Evolutionary conservation across 1,140 invertebrate species (phyloP), one percentile per base, ranked within the genome.

Genomic region (Mercenaria mercenaria): DNA sequence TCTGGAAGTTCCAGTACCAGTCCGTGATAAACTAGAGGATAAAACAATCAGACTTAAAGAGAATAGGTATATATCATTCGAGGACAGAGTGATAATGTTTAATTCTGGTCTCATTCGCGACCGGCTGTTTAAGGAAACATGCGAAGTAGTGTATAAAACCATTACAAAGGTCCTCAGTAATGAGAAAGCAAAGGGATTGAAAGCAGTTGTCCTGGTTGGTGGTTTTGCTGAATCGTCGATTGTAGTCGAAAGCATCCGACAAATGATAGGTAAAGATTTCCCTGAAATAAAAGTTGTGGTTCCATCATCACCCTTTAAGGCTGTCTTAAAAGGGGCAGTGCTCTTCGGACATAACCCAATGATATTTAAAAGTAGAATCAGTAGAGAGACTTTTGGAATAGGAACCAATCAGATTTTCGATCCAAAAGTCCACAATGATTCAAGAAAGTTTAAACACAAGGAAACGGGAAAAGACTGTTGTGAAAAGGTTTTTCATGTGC

Each of bases 191-290:
- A 15, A 64, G 3, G 76, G 52, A 15, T 80, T 88, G 13, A 56
- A n/a, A 41, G 69, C 74, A 1, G 43, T 88, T 37, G 37, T 88
- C 3, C 41, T 88, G 0, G 85, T 88, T 15, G 85, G 85, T 32
- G 85, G 85, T 32, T 88, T 88, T 67, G 18, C 85, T 0, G 85
- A 88, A 64, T 79, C 85, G 50, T 29, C 74, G 13, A 67, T 80
- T 15, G 85, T 88, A 18, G 32, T 59, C 39, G 41, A 69, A 67
- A 88, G 43, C 11, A 23, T 88, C 0, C 50, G 61, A 37, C 23
- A 67, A 67, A 79, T 47, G 56, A 61, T 88, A 29, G 6, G 23
- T 3, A 26, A 79, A 15, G 56, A 80, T 15, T 69, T 43, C 23
- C 37, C 52, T 10, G 52, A 41, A 23, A 61, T 69, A 15, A 29